These are phyloP conservation scores for Eumeta japonica DNA, from an alignment of 1,140 invertebrate species.

Conservation along the genomic window DNA sequence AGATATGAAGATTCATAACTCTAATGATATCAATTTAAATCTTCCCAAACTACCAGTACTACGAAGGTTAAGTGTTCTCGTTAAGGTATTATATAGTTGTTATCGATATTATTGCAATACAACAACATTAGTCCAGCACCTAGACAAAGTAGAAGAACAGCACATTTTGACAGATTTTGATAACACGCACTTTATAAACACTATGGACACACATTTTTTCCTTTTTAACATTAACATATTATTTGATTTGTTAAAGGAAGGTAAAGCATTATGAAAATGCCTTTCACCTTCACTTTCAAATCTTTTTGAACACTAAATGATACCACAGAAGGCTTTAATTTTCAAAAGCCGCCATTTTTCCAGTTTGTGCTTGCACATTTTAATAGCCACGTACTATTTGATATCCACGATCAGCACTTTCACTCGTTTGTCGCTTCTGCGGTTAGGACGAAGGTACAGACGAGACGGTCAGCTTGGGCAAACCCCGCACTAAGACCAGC, in stretches of 20 bases:
- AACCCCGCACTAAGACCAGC: slow-evolving; percentile 48
- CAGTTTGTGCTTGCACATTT: slow-evolving; percentile 10
- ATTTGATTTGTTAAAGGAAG: too few relatives aligned
- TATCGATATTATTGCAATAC: slow-evolving; percentile 4
- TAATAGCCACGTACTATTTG: too few relatives aligned
- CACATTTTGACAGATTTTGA: too few relatives aligned
- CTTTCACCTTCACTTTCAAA: slow-evolving; percentile 4
- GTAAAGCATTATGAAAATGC: slow-evolving; percentile 10
- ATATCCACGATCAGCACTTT: too few relatives aligned
- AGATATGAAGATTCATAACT: slow-evolving; percentile 10
- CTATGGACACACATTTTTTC: too few relatives aligned
- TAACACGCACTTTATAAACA: too few relatives aligned
- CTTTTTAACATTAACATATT: slow-evolving; percentile 6
- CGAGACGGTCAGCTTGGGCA: slow-evolving; percentile 44
- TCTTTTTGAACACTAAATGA: too few relatives aligned
- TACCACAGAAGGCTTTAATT: neutral
- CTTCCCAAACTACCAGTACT: slow-evolving; percentile 22
- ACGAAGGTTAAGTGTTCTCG: slow-evolving; percentile 33
- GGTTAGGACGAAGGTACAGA: slow-evolving; percentile 46
- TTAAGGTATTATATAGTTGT: slow-evolving; percentile 26
- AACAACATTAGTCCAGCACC: too few relatives aligned
- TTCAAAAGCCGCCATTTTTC: slow-evolving; percentile 4
- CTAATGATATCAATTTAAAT: slow-evolving; percentile 8
- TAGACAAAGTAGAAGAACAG: too few relatives aligned
- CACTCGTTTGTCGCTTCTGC: slow-evolving; percentile 6